Evolutionary conservation across 2,797 vertebrate species (phyloP), one percentile per base, ranked within the genome.

Genomic region (Takifugu rubripes): DNA sequence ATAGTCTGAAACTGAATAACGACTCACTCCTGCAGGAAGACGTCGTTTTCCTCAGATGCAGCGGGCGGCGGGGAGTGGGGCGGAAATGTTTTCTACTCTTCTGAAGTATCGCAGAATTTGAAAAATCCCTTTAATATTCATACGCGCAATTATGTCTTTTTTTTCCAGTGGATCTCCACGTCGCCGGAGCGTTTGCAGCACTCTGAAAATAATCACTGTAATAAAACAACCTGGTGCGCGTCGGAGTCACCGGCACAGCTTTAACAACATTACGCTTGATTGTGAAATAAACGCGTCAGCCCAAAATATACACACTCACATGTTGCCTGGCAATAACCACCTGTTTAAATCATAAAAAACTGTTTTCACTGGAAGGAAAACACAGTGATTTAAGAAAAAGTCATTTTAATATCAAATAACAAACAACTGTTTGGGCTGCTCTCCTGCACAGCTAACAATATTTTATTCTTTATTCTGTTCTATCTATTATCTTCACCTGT

Each of bases 101-200:
- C 50, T 49, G 46, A 66, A 59, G 54, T 42, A 64, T 63, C 68
- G 72, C 54, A 29, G 29, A 78, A 70, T 72, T 52, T 74, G 70
- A 78, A 68, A 81, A 72, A 83, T 67, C 48, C 12, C 53, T 82
- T 77, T 66, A 81, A 72, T 85, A 68, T 77, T 66, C 70, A 74
- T 64, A 49, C 40, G 9, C 54, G 54, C 56, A 52, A 68, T 61
- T 54, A 54, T 27, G 27, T 48, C 42, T 26, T 4, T 29, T 29
- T 12, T 40, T 40, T 12, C 12, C 12, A 40, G 36, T 4, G 12
- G 36, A 14, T 40, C 36, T 1, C 36, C 14, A 12, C 7, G 33
- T 40, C 10, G 36, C 11, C 12, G 12, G 33, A 33, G 33, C 10
- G 33, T 33, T 33, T 33, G 49, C 44, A 40, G 31, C 33, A 44